Evolutionary conservation across 1,140 invertebrate species (phyloP), one percentile per base, ranked within the genome.

Genomic region (Drosophila cardini): DNA sequence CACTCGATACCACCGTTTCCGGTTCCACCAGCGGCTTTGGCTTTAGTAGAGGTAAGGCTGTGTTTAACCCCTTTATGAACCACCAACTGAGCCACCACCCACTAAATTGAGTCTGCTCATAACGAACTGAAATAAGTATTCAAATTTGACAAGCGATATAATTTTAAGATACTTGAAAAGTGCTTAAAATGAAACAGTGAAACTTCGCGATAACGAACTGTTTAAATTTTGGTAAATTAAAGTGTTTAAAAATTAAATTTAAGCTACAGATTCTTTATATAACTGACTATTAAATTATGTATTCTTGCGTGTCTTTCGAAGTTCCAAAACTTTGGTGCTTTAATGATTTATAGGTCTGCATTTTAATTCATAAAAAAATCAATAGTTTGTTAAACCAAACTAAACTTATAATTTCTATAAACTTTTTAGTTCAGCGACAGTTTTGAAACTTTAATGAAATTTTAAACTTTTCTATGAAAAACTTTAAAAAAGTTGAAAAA

Each of bases 11-110:
- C 45, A 91, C 87, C 18, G 86, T 76, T 16, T 91, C 90, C 38
- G 90, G 84, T 55, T 91, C 90, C 46, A 91, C 90, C 48, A 76
- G 70, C 26, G 84, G 85, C 45, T 87, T 87, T 55, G 87, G 87
- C 52, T 91, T 90, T 21, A 91, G 87, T 79, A 78, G 90, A 87
- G 90, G 90, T 91, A 91, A 90, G 84, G 38, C 4, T 11, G 4
- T 16, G 16, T 38, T 5, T 18, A 34, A 11, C 26, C 15, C 57
- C 11, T 13, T 2, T 48, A 40, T 56, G 5, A 11, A 0, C 15
- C 16, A 13, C 10, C 34, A 21, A 30, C 21, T 56, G 36, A 26
- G 53, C 34, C 34, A 10, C 16, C 38, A 2, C 34, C 5, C 9
- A 40, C 21, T 15, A 0, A 38, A 18, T 53, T 53, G 15, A 56